A percentile compares a stretch with the other conserved stretches of the same genome.
phyloP scores from a whole-genome alignment of 2,113 vertebrate genomes.

The Myiozetetes cayanensis region DNA sequence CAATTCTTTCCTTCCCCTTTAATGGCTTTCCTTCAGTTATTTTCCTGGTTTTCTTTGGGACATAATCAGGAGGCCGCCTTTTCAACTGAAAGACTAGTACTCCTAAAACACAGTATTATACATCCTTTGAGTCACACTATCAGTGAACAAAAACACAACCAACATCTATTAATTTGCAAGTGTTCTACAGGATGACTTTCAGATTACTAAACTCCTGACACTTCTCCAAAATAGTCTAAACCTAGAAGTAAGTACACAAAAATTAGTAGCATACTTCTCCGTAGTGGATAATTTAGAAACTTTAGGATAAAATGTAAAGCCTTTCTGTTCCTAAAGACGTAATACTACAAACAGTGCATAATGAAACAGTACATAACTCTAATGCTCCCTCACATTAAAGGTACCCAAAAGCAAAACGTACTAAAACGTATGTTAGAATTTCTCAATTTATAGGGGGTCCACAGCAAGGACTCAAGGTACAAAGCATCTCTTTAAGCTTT shows the following conservation, averaged over 20 bases:
- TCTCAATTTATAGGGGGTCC: background rate
- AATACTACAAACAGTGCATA: background rate
- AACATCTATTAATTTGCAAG: background rate
- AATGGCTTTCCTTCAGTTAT: slow-evolving; percentile 77
- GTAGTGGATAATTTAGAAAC: background rate
- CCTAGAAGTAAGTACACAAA: background rate
- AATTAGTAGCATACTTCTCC: background rate
- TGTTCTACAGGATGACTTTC: background rate
- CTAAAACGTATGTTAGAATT: background rate
- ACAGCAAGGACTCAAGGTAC: background rate
- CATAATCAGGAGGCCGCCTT: slow-evolving; percentile 87
- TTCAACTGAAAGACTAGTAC: slow-evolving; percentile 94
- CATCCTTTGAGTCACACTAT: background rate
- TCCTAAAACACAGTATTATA: slow-evolving; percentile 70
- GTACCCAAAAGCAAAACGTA: background rate
- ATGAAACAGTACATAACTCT: background rate
- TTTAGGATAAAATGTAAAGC: background rate
- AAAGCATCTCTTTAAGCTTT: background rate
- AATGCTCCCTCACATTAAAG: background rate
- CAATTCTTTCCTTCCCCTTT: slow-evolving; percentile 78
- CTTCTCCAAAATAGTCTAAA: background rate
- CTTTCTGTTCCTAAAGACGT: background rate
- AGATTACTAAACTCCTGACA: background rate
- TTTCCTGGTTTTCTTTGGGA: slow-evolving; percentile 85
- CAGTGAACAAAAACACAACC: background rate